These are phyloP conservation scores for Taxidea taxus DNA, from an alignment of 2,113 vertebrate species.

Conservation along the genomic window DNA sequence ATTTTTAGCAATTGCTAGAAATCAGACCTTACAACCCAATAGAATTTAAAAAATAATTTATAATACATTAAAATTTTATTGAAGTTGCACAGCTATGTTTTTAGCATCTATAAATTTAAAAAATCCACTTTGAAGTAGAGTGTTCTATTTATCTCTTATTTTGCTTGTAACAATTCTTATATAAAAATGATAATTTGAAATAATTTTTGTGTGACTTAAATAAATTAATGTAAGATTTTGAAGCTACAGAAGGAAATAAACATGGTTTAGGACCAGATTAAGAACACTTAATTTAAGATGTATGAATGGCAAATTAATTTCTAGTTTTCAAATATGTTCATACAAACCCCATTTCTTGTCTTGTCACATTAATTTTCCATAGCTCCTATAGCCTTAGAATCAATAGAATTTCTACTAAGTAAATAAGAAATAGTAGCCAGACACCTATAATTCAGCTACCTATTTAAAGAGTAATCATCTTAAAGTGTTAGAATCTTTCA, in stretches of 20 bases:
- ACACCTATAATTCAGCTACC: background rate
- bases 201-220: background rate
- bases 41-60: background rate
- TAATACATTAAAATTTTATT: background rate
- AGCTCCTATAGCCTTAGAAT: background rate
- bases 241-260: background rate
- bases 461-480: background rate
- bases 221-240: background rate
- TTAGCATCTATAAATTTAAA: background rate
- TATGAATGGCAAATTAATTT: background rate
- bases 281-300: background rate
- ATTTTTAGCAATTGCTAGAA: background rate
- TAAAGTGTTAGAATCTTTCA: background rate
- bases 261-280: background rate
- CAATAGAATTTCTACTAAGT: background rate
- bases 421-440: background rate
- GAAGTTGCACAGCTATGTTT: background rate
- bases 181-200: background rate
- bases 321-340: background rate
- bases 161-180: background rate
- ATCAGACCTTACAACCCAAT: background rate
- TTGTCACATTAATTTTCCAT: background rate
- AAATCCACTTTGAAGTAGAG: background rate
- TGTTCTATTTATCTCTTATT: background rate
- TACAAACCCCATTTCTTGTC: background rate